Conservation (phyloP, 2,113 vertebrate species). For the Dermatemys mawii region DNA sequence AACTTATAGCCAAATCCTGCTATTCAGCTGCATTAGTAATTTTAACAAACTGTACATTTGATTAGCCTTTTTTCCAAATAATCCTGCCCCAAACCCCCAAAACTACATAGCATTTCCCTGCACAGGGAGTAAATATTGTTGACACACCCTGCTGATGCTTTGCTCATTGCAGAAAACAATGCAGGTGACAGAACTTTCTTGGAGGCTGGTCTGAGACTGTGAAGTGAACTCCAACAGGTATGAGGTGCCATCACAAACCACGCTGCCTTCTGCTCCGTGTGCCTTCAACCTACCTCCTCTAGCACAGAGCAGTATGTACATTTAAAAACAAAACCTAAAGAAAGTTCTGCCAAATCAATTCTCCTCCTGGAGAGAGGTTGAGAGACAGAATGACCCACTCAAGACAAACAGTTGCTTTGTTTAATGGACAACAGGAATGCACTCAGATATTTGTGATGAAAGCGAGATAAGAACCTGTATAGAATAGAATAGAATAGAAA, state of each 20-base stretch:
- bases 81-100: not conserved
- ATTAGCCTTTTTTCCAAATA: not conserved
- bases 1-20: not conserved
- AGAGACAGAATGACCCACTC: not conserved
- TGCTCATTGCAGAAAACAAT: not conserved
- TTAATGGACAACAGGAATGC: not conserved
- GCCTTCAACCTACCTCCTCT: not conserved
- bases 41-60: not conserved
- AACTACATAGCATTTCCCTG: constrained; percentile 9
- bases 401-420: not conserved
- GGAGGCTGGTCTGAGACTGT: not conserved
- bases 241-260: not conserved
- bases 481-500: not conserved
- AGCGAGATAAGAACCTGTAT: not conserved
- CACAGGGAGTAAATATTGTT: not conserved
- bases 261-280: not conserved
- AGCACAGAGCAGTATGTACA: not conserved
- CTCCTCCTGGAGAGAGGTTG: not conserved
- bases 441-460: not conserved
- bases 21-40: not conserved
- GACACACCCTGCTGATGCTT: constrained; percentile 20
- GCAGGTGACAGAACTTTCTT: not conserved
- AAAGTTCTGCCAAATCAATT: not conserved
- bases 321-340: not conserved
- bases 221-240: not conserved